phyloP scores from a whole-genome alignment of 2,888 invertebrate species.

The Hyposoter didymator region DNA sequence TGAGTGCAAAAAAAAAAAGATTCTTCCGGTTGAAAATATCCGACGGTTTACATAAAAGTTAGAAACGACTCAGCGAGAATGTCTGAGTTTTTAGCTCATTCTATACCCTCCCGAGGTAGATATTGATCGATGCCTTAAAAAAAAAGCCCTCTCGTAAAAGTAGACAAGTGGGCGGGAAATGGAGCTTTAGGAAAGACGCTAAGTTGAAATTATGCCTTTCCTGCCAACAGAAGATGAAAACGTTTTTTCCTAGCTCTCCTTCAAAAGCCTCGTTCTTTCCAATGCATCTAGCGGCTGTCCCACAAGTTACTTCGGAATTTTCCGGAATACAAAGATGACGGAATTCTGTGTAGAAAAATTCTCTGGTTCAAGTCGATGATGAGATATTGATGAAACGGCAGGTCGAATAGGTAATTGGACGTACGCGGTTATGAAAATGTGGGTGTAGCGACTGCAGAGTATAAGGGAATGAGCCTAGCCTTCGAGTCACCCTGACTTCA shows the following conservation, averaged over 20 bases:
- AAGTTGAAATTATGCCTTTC: constrained; percentile 62
- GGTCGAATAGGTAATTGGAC: not conserved
- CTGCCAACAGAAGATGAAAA: constrained; percentile 39
- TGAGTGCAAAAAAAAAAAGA: constrained; percentile 10
- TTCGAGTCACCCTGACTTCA: not conserved
- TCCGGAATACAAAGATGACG: not conserved
- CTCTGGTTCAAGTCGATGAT: not conserved
- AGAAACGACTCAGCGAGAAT: constrained; percentile 37
- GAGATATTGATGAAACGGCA: not conserved
- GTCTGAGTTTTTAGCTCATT: constrained; percentile 48
- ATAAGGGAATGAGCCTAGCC: not conserved
- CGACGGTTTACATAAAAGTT: constrained; percentile 36
- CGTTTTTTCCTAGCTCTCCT: constrained; percentile 3
- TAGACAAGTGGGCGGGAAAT: constrained; percentile 38
- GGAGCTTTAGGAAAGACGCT: constrained; percentile 5
- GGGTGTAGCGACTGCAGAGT: not conserved
- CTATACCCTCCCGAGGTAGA: constrained; percentile 50
- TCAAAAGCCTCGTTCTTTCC: not conserved
- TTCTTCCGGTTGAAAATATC: constrained; percentile 34
- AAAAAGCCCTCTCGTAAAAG: constrained; percentile 31
- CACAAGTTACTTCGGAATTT: not conserved
- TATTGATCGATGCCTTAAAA: constrained; percentile 50
- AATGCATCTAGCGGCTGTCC: not conserved
- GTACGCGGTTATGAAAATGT: not conserved
- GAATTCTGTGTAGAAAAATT: not conserved